Percentiles rank a stretch among this genome's conserved stretches.
Evolutionary conservation across 2,113 vertebrate species (phyloP).

Genomic region (Coturnix japonica): DNA sequence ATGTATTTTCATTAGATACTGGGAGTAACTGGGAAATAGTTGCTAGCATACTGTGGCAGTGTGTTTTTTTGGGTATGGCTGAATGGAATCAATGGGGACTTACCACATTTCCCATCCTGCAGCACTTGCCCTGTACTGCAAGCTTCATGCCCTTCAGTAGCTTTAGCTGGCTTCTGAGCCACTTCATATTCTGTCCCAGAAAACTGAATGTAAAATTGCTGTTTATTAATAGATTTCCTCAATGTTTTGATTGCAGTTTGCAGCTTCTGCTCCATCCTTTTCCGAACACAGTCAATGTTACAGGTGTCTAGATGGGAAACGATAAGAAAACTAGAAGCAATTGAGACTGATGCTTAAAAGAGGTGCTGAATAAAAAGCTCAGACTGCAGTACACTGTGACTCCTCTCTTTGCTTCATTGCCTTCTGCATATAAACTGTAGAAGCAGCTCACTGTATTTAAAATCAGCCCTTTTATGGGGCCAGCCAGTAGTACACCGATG

Average conservation of each 20-base stretch:
- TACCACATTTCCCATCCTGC: constrained; percentile 90
- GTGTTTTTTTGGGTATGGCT: not conserved
- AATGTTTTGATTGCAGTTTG: constrained; percentile 91
- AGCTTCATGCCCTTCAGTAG: constrained; percentile 77
- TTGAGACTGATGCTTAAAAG: constrained; percentile 55
- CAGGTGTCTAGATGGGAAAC: constrained; percentile 83
- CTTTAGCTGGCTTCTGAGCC: constrained; percentile 86
- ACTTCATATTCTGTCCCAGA: constrained; percentile 93
- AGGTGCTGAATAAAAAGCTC: constrained; percentile 17
- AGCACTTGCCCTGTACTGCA: constrained; percentile 89
- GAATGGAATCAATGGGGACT: constrained; percentile 30
- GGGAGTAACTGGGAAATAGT: not conserved
- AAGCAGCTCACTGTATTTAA: not conserved
- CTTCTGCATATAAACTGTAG: not conserved
- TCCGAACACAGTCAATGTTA: constrained; percentile 87
- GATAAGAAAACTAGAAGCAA: constrained; percentile 55
- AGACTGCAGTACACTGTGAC: not conserved
- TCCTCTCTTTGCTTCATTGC: not conserved
- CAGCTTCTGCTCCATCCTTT: constrained; percentile 88
- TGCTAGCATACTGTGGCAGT: not conserved
- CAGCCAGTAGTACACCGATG: not conserved
- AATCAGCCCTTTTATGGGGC: not conserved
- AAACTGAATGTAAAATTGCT: constrained; percentile 95
- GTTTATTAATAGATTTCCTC: constrained; percentile 92
- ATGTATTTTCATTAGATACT: not conserved